Percentiles rank a stretch among this genome's conserved stretches.
These are phyloP conservation scores for Corynorhinus townsendii DNA, from an alignment of 2,113 vertebrate species.

Conservation along the genomic window DNA sequence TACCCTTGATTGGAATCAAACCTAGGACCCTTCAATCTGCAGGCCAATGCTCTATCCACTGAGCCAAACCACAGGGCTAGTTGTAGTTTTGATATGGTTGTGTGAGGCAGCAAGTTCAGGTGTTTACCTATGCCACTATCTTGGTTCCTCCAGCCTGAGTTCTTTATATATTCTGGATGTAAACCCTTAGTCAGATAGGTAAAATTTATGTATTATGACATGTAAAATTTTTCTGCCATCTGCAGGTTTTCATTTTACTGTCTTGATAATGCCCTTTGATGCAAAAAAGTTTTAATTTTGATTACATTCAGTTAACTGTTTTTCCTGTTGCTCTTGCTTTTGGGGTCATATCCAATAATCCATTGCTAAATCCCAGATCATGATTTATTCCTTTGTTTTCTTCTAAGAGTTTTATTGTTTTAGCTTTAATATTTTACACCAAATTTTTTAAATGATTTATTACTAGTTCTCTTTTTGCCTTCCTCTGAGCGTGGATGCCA, in stretches of 20 bases:
- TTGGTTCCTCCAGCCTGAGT: neutral
- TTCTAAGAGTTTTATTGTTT: neutral
- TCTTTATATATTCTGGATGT: neutral
- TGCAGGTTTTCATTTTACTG: neutral
- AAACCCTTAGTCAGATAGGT: neutral
- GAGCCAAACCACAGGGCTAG: too few species aligned
- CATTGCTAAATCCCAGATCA: neutral
- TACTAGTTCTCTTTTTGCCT: neutral
- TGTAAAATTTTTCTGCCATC: neutral
- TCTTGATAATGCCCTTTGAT: neutral
- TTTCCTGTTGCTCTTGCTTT: neutral
- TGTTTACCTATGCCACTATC: too few species aligned
- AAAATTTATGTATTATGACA: neutral
- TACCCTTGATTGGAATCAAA: too few species aligned
- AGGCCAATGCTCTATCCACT: too few species aligned
- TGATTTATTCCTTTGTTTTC: neutral
- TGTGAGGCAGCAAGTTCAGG: too few species aligned
- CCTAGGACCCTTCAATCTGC: too few species aligned
- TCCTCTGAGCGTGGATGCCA: neutral
- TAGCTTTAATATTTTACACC: neutral
- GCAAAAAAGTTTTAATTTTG: conserved; percentile 8
- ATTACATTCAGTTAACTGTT: neutral
- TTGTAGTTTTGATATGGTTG: too few species aligned
- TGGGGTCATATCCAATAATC: neutral
- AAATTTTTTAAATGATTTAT: neutral